Evolutionary conservation across 1,140 invertebrate species (phyloP), one percentile per base, ranked within the genome.

Genomic region (Melanaphis sacchari): DNA sequence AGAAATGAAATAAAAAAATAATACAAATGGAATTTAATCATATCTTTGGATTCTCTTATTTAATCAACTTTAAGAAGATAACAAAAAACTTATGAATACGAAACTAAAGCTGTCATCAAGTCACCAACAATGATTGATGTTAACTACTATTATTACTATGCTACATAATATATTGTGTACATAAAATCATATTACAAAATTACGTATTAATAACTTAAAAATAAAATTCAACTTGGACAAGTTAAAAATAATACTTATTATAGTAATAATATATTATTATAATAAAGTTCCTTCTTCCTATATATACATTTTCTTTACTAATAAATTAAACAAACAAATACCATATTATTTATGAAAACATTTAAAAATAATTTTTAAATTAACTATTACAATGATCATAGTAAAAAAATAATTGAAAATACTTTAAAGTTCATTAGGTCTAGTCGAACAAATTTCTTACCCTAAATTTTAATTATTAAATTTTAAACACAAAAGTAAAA

Each of bases 111-210:
- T 85, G 84, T 85, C 40, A 31, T 1, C 11, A 43, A 85, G 84
- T 85, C 40, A 31, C 4, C 11, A 43, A 85, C 43, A 85, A n/a
- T 85, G 84, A 85, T 85, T 43, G 84, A 85, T 43, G 40, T 43
- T 31, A 31, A 43, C 26, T 43, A 85, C 84, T 85, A 85, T n/a
- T 85, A 85, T 85, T 40, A 18, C 31, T 1, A 43, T 18, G 41
- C 4, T 49, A n/a, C n/a, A n/a, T 46, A 26, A 49, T 76, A 76
- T 76, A 76, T 5, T 46, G n/a, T 88, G 31, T 88, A 49, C 31
- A 43, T 49, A 88, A n/a, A 88, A 88, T 88, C 43, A 36, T 36
- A n/a, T 88, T 46, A 88, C 85, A 88, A 88, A n/a, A 88, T 43
- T 85, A 85, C 26, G 24, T 18, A 11, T 43, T 26, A 41, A 11